These are phyloP conservation scores for Coregonus suidteri DNA, from an alignment of 2,797 vertebrate species.

Conservation along the genomic window DNA sequence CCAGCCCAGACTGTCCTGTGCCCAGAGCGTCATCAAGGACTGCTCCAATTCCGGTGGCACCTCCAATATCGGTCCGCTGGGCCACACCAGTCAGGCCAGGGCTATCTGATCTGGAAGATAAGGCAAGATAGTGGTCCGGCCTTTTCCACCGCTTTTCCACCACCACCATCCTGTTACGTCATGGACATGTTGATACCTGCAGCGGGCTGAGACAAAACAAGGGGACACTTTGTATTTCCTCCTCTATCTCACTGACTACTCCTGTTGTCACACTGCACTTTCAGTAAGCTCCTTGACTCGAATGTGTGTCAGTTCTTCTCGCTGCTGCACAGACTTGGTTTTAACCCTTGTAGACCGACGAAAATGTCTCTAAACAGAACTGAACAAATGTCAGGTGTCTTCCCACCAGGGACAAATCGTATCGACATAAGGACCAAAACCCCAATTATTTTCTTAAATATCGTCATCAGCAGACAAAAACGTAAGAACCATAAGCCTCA, in stretches of 20 bases:
- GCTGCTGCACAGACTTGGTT: background rate
- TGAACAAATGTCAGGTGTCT: too few relatives aligned
- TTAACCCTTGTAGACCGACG: background rate
- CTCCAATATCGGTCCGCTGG: slow-evolving; percentile 4
- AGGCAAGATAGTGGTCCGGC: slow-evolving; percentile 19
- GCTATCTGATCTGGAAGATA: slow-evolving; percentile 8
- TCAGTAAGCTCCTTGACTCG: background rate
- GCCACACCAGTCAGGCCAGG: background rate
- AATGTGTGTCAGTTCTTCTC: background rate
- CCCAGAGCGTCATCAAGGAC: background rate
- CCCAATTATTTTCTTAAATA: background rate
- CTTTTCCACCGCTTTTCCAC: slow-evolving; percentile 19
- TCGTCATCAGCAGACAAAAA: background rate
- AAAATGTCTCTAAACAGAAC: background rate
- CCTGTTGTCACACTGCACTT: background rate
- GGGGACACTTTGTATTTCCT: background rate
- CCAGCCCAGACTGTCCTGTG: background rate
- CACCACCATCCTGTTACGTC: slow-evolving; percentile 40
- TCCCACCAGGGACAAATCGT: too few relatives aligned
- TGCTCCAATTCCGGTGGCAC: slow-evolving; percentile 1
- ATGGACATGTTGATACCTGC: background rate
- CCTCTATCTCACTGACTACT: background rate
- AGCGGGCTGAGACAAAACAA: background rate
- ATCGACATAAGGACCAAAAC: background rate
- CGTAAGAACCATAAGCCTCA: too few relatives aligned